Base-by-base conservation (phyloP, 2,888 invertebrate genomes). In the Drosophila kokeensis region DNA sequence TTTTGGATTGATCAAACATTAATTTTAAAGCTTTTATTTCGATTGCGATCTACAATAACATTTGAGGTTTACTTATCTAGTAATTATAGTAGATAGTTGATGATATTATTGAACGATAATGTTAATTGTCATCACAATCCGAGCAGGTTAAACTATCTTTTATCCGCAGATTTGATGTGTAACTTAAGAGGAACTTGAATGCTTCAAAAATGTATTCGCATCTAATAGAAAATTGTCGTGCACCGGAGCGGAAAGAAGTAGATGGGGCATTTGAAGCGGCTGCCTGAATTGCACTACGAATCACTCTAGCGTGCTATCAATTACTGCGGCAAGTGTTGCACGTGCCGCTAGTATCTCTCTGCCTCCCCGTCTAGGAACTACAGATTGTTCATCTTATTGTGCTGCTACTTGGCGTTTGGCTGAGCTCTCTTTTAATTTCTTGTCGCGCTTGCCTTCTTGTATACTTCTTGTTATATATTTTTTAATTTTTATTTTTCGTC, bases 271-370 rank as follows among this genome's bases (percentile, higher is more conserved):
- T 45, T 45, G 27, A 36, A n/a, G 45, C 42, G 61, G 84, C 60
- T 79, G 70, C 52, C 67, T 63, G 75, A 84, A 82, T 84, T 84
- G 82, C 82, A 69, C 79, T 81, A 77, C 73, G 83, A 87, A 87
- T 87, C 90, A 88, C 69, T 87, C 90, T 85, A 81, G 90, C 87
- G 79, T 87, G 90, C 90, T 89, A 87, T 87, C 87, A 87, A 87
- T 87, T 87, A 87, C 87, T 87, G 81, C 81, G 83, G 90, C 90
- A 85, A 87, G 90, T 87, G 87, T 87, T 87, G 90, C 90, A 87
- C 86, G 89, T 83, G 84, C 61, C 72, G 42, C 69, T 29, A 49
- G 58, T 70, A 58, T 70, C 66, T 18, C 24, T 55, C 67, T 38
- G 11, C 32, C 57, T 32, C 36, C 29, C 61, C 27, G 18, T 29